These are phyloP conservation scores for Agapornis canus DNA, from an alignment of 2,797 vertebrate genomes.

Conservation along the genomic window DNA sequence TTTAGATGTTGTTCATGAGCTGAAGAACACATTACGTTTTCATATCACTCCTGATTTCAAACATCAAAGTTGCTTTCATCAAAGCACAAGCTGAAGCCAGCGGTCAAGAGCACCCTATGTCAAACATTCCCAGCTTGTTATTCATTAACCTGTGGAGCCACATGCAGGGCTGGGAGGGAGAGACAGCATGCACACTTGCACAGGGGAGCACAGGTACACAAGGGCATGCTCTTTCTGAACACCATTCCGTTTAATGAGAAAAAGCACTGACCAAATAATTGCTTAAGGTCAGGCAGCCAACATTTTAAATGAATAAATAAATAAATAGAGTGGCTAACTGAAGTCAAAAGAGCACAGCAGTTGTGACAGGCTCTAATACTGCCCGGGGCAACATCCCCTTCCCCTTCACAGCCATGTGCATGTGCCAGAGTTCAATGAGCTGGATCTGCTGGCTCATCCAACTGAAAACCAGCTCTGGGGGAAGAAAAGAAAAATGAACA, in stretches of 20 bases:
- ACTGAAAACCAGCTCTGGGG: background rate
- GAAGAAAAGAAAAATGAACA: accelerated
- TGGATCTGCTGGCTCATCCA: background rate
- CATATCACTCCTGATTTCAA: accelerated
- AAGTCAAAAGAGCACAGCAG: background rate
- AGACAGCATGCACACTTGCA: background rate
- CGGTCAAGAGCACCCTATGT: background rate
- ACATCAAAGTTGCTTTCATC: slow-evolving; percentile 2
- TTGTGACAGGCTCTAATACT: background rate
- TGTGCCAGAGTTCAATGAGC: background rate
- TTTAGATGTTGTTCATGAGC: background rate
- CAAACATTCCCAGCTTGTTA: slow-evolving; percentile 55
- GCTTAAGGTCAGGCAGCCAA: background rate
- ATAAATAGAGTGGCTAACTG: accelerated
- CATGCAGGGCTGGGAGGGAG: background rate
- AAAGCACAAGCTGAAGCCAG: background rate
- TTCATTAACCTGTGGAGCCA: slow-evolving; percentile 57
- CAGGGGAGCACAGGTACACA: background rate
- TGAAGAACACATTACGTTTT: background rate
- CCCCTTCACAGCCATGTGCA: background rate
- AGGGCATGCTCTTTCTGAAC: background rate
- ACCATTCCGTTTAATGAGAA: background rate
- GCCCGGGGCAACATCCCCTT: background rate
- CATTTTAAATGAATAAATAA: background rate
- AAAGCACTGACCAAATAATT: background rate